Evolutionary conservation across 92 coral and sea anemone genomes (phyloP).

Genomic region (Actinernus sp.): DNA sequence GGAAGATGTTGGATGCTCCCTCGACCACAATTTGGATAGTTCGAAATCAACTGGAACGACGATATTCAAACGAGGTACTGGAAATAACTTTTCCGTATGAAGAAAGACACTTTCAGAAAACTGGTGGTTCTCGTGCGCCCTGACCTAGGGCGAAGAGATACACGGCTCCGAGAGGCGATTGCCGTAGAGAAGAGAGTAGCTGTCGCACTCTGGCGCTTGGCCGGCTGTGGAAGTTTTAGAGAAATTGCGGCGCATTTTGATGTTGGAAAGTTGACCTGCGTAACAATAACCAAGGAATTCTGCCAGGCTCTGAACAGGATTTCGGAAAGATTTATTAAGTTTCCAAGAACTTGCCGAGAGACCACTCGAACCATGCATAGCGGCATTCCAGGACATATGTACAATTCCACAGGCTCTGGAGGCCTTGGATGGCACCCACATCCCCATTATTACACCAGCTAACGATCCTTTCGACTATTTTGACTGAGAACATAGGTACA

Average conservation of each 20-base stretch:
- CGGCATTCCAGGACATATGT: slow-evolving; percentile 42
- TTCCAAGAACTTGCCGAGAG: slow-evolving; percentile 22
- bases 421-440: slow-evolving; percentile 53
- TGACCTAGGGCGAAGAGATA: slow-evolving; percentile 21
- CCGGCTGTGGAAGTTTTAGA: slow-evolving; percentile 58
- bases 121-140: slow-evolving; percentile 57
- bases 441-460: slow-evolving; percentile 24
- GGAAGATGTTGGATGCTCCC: too few relatives aligned
- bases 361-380: slow-evolving; percentile 39
- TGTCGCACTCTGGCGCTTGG: slow-evolving; percentile 72
- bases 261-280: slow-evolving; percentile 71
- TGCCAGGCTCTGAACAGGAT: slow-evolving; percentile 42
- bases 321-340: slow-evolving; percentile 36
- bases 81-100: slow-evolving; percentile 74
- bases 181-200: slow-evolving; percentile 59
- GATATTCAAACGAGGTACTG: slow-evolving; percentile 58
- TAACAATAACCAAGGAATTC: slow-evolving; percentile 58
- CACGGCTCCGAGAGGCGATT: slow-evolving; percentile 39
- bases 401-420: slow-evolving; percentile 50
- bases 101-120: slow-evolving; percentile 49
- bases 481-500: slow-evolving; percentile 37
- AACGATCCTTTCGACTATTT: slow-evolving; percentile 36
- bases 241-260: slow-evolving; percentile 57
- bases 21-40: slow-evolving; percentile 54
- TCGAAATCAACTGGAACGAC: slow-evolving; percentile 46